Evolutionary conservation across 2,113 vertebrate genomes (phyloP).

Genomic region (Rhabdornis inornatus): DNA sequence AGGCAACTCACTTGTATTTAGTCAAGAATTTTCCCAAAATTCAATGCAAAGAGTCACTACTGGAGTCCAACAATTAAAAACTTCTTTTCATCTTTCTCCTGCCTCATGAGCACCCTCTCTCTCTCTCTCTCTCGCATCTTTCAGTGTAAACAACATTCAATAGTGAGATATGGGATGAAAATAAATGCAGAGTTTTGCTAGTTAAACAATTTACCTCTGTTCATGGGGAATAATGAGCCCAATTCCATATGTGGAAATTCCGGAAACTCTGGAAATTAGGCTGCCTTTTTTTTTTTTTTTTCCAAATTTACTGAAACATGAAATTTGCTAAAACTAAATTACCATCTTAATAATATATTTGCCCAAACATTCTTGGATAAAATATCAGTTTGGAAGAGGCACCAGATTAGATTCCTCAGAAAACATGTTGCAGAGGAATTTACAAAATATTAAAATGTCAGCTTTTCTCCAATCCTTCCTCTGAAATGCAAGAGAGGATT

Average conservation of each 20-base stretch:
- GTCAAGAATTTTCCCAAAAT: neutral
- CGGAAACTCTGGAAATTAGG: neutral
- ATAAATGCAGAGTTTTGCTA: neutral
- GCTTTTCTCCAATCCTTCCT: neutral
- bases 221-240: neutral
- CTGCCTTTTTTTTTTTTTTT: neutral
- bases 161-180: neutral
- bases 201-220: neutral
- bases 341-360: neutral
- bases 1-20: neutral
- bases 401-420: constrained; percentile 37
- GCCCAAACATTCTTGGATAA: constrained; percentile 23
- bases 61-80: neutral
- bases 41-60: neutral
- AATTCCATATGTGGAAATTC: neutral
- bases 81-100: neutral
- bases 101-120: neutral
- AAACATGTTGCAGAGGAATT: constrained; percentile 45
- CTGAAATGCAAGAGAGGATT: constrained; percentile 4
- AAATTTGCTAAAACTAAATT: constrained; percentile 43
- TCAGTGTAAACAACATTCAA: neutral
- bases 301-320: neutral
- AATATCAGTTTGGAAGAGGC: constrained; percentile 7
- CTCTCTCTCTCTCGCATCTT: neutral
- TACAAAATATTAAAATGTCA: constrained; percentile 63